A percentile compares a stretch with the other conserved stretches of the same genome.
Conservation (phyloP, 37 sponge, comb jelly and placozoan species). For the Chondrosia reniformis region DNA sequence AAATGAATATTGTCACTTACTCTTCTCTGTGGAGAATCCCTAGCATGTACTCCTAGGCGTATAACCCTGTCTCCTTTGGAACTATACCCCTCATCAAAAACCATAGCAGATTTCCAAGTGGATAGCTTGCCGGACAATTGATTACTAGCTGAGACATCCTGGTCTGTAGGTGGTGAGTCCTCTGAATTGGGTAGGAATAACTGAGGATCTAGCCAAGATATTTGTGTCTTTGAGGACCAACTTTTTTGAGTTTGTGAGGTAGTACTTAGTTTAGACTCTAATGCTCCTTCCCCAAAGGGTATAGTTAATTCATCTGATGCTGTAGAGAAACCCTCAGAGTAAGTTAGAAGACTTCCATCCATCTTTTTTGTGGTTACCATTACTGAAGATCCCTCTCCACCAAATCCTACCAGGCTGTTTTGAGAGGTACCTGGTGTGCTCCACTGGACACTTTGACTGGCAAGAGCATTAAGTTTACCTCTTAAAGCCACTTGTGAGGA, state of each 20-base stretch:
- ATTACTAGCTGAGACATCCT: background rate
- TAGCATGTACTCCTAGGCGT: background rate
- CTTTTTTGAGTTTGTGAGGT: too few species aligned
- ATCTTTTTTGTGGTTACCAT: background rate
- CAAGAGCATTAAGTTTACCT: background rate
- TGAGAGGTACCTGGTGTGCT: background rate
- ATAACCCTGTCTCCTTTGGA: too few species aligned
- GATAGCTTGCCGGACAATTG: background rate
- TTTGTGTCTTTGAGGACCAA: background rate
- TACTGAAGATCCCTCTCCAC: too few species aligned
- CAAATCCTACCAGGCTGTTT: background rate
- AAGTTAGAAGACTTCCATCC: background rate
- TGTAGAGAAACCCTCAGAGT: too few species aligned
- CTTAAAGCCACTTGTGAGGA: background rate
- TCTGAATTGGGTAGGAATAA: too few species aligned
- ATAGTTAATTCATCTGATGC: too few species aligned
- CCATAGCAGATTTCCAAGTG: background rate
- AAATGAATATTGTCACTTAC: too few species aligned
- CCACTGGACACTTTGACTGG: slow-evolving; percentile 1
- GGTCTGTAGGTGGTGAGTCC: background rate
- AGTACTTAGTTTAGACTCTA: background rate
- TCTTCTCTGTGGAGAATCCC: slow-evolving; percentile 1
- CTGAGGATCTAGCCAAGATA: background rate
- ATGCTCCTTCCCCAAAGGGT: background rate
- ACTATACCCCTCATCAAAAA: too few species aligned